Evolutionary conservation across 2,113 vertebrate genomes (phyloP).

Genomic region (Lycaon pictus): DNA sequence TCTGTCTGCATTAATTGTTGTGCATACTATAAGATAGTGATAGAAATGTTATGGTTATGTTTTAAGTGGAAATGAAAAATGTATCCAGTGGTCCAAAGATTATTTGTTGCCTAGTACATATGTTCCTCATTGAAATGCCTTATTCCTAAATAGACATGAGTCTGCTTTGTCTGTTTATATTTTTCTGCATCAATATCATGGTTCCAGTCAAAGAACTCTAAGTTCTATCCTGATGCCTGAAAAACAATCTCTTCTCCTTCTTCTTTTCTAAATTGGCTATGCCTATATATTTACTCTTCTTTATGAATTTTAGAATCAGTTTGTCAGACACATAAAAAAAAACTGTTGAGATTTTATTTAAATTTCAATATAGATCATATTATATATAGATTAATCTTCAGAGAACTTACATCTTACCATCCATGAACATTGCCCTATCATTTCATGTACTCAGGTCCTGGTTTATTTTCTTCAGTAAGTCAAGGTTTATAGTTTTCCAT

Average conservation of each 20-base stretch:
- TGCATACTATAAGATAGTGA: neutral
- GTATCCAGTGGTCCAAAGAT: neutral
- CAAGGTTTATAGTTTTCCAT: conserved; percentile 13
- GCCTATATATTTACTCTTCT: neutral
- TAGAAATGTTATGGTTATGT: neutral
- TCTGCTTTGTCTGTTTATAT: neutral
- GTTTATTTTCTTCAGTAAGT: neutral
- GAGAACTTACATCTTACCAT: neutral
- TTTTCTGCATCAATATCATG: neutral
- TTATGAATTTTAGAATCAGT: neutral
- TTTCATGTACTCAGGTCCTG: neutral
- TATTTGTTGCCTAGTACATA: neutral
- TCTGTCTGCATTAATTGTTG: neutral
- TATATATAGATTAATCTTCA: neutral
- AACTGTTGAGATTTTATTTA: neutral
- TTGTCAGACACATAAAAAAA: neutral
- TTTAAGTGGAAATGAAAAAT: conserved; percentile 6
- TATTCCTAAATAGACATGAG: neutral
- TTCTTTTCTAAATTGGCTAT: neutral
- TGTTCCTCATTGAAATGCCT: neutral
- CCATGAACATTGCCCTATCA: neutral
- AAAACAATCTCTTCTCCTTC: neutral
- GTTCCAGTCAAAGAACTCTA: neutral
- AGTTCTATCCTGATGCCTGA: neutral
- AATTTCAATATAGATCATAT: neutral